Conservation (phyloP, 2,113 vertebrate genomes). For the Thomomys bottae region DNA sequence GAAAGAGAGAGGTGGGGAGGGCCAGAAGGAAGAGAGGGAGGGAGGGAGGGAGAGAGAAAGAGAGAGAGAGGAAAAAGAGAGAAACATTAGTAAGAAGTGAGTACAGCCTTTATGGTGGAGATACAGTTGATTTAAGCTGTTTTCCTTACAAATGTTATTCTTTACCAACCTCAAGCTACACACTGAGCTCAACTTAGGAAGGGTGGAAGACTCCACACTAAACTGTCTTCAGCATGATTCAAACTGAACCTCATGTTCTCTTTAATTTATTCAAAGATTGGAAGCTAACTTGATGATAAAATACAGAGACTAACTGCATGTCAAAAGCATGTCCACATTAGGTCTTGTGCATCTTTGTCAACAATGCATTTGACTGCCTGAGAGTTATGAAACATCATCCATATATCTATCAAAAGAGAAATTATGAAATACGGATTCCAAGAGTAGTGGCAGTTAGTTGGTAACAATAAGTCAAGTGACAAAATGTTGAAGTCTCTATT, state of each 20-base stretch:
- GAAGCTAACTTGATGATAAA: too few relatives aligned
- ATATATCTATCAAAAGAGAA: not conserved
- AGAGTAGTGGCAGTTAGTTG: not conserved
- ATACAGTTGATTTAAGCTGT: not conserved
- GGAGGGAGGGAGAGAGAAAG: not conserved
- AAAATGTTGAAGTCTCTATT: not conserved
- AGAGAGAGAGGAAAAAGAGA: too few relatives aligned
- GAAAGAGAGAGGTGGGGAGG: too few relatives aligned
- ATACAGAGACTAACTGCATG: rapidly evolving
- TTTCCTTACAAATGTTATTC: not conserved
- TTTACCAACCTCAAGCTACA: not conserved
- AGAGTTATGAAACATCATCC: not conserved
- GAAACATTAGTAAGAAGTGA: not conserved
- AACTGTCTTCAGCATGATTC: not conserved
- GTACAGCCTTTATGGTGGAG: not conserved
- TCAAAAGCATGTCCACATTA: not conserved
- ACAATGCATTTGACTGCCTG: not conserved
- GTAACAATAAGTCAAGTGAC: not conserved
- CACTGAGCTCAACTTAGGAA: not conserved
- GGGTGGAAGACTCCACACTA: not conserved
- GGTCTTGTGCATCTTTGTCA: not conserved
- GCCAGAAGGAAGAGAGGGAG: too few relatives aligned
- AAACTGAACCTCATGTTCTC: not conserved
- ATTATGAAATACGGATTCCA: not conserved
- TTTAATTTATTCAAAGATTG: not conserved